Evolutionary conservation across 2,797 vertebrate species (phyloP).

Genomic region (Holocentrus rufus): DNA sequence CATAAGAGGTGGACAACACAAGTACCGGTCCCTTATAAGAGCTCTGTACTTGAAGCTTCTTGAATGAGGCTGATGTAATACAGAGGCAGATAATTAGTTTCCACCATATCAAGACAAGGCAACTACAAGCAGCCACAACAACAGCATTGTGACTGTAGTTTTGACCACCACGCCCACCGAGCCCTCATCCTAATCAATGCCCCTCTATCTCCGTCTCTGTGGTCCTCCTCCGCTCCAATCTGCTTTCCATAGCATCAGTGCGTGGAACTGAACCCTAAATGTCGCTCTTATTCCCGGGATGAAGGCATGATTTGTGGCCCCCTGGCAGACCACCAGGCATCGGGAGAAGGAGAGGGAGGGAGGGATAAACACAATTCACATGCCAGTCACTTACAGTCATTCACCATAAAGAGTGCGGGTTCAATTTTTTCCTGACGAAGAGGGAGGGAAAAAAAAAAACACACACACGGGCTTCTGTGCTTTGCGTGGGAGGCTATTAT

Average conservation of each 20-base stretch:
- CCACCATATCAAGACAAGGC: conserved; percentile 4
- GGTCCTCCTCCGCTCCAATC: conserved; percentile 49
- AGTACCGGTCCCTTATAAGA: too few species aligned
- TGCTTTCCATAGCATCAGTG: conserved; percentile 74
- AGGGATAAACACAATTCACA: conserved; percentile 35
- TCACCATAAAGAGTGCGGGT: conserved; percentile 4
- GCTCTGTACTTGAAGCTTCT: background rate
- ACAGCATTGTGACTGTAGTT: conserved; percentile 29
- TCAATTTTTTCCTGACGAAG: conserved; percentile 23
- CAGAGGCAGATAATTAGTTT: background rate
- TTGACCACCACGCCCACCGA: background rate
- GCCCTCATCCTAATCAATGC: conserved; percentile 46
- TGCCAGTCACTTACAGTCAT: conserved; percentile 18
- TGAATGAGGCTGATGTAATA: background rate
- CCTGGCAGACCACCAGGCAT: conserved; percentile 57
- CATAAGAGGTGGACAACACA: too few species aligned
- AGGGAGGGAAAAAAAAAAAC: background rate
- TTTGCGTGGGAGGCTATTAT: conserved; percentile 1
- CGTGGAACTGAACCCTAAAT: conserved; percentile 75
- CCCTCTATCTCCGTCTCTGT: conserved; percentile 31
- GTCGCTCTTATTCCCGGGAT: conserved; percentile 73
- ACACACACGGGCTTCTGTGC: conserved; percentile 5
- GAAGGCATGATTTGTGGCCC: conserved; percentile 74
- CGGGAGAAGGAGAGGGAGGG: conserved; percentile 29
- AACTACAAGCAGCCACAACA: conserved; percentile 32